A percentile compares a stretch with the other conserved stretches of the same genome.
phyloP scores from a whole-genome alignment of 2,888 invertebrate genomes.

The Cephonodes hylas region DNA sequence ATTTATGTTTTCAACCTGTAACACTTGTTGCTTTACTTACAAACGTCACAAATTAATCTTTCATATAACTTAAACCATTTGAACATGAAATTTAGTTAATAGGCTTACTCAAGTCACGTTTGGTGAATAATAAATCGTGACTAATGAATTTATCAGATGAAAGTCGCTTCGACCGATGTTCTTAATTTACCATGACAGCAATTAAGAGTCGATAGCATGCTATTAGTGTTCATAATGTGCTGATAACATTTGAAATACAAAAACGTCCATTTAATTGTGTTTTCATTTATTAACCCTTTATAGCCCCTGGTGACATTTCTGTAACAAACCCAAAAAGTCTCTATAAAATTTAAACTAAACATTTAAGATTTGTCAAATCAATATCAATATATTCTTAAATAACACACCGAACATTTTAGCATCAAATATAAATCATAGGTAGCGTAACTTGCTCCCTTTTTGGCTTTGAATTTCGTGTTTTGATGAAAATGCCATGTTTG shows the following conservation, averaged over 20 bases:
- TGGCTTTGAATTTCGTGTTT: too few relatives aligned
- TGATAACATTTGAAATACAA: neutral
- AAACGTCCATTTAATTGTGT: neutral
- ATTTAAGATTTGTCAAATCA: too few relatives aligned
- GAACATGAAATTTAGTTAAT: neutral
- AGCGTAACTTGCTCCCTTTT: too few relatives aligned
- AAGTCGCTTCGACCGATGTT: slow-evolving; percentile 7
- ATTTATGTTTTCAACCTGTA: slow-evolving; percentile 19
- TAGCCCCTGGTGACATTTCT: neutral
- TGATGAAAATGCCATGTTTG: too few relatives aligned
- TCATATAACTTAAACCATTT: neutral
- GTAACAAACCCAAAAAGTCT: too few relatives aligned
- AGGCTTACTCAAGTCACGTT: neutral
- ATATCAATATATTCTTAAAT: too few relatives aligned
- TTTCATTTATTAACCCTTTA: neutral
- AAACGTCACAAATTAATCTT: slow-evolving; percentile 14
- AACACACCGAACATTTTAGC: too few relatives aligned
- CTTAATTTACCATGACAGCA: neutral
- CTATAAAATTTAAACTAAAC: too few relatives aligned
- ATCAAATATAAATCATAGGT: too few relatives aligned
- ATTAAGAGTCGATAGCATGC: neutral
- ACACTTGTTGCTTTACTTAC: slow-evolving; percentile 26
- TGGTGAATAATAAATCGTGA: slow-evolving; percentile 3
- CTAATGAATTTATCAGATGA: slow-evolving; percentile 7
- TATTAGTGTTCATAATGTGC: neutral